Evolutionary conservation across 1,140 invertebrate species (phyloP).

Genomic region (Hirudo medicinalis): DNA sequence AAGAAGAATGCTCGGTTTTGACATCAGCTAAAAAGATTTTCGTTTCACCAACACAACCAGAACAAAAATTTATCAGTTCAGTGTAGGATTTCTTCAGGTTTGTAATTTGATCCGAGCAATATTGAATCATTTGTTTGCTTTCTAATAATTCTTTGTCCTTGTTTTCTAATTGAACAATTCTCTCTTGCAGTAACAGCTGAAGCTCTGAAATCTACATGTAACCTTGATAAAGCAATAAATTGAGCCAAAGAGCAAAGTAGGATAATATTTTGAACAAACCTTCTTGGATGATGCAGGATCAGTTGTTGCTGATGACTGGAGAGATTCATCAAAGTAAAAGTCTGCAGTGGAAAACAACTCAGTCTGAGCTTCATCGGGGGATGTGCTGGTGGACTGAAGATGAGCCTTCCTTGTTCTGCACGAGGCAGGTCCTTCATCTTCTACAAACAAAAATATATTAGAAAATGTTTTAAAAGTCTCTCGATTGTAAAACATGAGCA

Average conservation of each 20-base stretch:
- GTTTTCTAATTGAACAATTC: conserved; percentile 27
- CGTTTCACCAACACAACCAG: too few species aligned
- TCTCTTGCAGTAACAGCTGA: conserved; percentile 33
- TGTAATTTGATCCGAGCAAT: too few species aligned
- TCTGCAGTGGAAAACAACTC: conserved; percentile 61
- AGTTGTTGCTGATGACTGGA: conserved; percentile 40
- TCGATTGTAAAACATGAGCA: too few species aligned
- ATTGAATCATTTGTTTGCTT: background rate
- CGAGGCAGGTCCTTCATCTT: background rate
- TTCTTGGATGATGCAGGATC: conserved; percentile 32
- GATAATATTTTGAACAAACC: conserved; percentile 11
- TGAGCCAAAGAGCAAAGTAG: background rate
- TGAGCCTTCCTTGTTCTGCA: background rate
- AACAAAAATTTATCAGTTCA: too few species aligned
- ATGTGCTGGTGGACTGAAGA: background rate
- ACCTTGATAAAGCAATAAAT: too few species aligned
- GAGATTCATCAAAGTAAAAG: conserved; percentile 72
- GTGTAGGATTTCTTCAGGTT: too few species aligned
- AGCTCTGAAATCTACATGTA: conserved; percentile 24
- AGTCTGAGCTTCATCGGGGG: conserved; percentile 29
- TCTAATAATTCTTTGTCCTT: conserved; percentile 24
- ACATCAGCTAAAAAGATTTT: too few species aligned
- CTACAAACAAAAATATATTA: too few species aligned
- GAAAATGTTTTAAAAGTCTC: too few species aligned
- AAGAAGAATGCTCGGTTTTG: too few species aligned